Base-by-base conservation (phyloP, 2,888 invertebrate genomes). In the Hylaea fasciaria region DNA sequence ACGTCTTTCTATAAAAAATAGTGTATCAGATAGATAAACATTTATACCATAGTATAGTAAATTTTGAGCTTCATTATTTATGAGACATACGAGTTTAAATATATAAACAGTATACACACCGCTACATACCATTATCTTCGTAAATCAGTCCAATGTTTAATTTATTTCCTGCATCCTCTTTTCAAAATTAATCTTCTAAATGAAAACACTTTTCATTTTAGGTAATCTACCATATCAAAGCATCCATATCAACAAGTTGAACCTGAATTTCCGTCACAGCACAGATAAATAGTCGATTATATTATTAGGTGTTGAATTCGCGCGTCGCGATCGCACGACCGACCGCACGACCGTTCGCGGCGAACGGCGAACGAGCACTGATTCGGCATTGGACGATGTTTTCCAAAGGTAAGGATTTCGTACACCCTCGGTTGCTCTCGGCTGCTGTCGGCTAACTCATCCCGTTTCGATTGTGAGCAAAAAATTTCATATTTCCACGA, bases 351-450 rank as follows among this genome's bases (percentile, higher is more conserved):
- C 87, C 81, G 63, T 73, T 69, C 83, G 76, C 81, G 72, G 66
- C 77, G 78, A 78, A 71, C 71, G 72, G 71, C 87, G 78, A 85
- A 73, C 80, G 75, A 79, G 80, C 87, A 91, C 91, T 92, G 90
- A 87, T 86, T 90, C 90, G 82, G 86, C 85, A 88, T 90, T 89
- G 88, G 90, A 78, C 81, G 84, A 78, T 83, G 82, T 85, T 86
- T 86, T 88, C 81, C 76, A 89, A 90, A 91, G 91, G 91, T 91
- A 89, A 90, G 90, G 83, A 85, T 78, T 78, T 87, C 91, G 89
- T 78, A 70, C 71, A 69, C 69, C 67, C 81, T 87, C 91, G 91
- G 85, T 72, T 40, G 60, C 67, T 68, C 71, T 89, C 90, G 91
- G 84, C 69, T 64, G 64, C 73, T 71, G 73, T 87, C 89, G 90